Evolutionary conservation across 2,888 invertebrate species (phyloP), one percentile per base, ranked within the genome.

Genomic region (Tiliacea citrago): DNA sequence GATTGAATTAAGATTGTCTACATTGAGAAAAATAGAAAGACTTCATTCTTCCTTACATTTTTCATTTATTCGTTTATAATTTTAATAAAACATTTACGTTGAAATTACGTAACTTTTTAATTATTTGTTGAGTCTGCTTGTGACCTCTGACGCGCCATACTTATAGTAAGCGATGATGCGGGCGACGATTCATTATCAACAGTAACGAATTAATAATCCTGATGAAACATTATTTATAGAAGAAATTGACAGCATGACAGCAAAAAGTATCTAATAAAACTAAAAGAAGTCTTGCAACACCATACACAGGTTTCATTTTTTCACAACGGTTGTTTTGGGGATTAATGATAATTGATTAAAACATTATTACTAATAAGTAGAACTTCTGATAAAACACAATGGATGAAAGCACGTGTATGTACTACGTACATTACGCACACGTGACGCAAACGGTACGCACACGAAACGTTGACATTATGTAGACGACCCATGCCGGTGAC

Each of bases 381-480:
- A 60, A 68, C 12, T 71, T 81, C 81, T 78, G 86, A 87, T 86
- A 88, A 90, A 92, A 90, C 89, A 91, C 92, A 91, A 90, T 83
- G 87, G 81, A 76, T 68, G 74, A 51, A 67, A 60, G 65, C 82
- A 73, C 73, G 76, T 83, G 84, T 74, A 73, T 67, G 65, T 65
- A 71, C 67, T 67, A 66, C 71, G 49, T 60, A 68, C 24, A 55
- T 53, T 21, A 75, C 67, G 73, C 29, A 60, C 51, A 83, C 45
- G 57, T 35, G 45, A 78, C 83, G 65, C 35, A 51, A 47, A 47
- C 49, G 45, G 29, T 39, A 51, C 83, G 83, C 63, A 78, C 51
- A 49, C 71, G 39, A 67, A 35, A 78, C 79, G 63, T 63, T 57
- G 51, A 24, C 39, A n/a, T 61, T 29, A 60, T 51, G 51, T 47